A percentile compares a stretch with the other conserved stretches of the same genome.
These are phyloP conservation scores for Phyllotis vaccarum DNA, from an alignment of 2,797 vertebrate species.

Conservation along the genomic window DNA sequence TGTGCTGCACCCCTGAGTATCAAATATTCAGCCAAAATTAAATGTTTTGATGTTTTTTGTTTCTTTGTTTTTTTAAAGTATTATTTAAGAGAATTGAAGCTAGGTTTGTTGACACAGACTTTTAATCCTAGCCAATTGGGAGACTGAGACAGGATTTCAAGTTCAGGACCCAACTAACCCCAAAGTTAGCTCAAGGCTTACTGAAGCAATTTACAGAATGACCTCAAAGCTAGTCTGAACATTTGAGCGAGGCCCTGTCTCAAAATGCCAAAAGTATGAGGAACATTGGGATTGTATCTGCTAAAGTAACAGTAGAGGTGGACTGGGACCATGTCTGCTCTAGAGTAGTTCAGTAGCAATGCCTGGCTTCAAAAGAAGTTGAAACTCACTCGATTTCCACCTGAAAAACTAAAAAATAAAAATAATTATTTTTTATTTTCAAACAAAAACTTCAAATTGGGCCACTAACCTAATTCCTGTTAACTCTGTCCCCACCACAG, in stretches of 20 bases:
- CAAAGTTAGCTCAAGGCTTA: neutral
- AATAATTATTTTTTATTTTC: neutral
- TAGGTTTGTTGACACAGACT: too few relatives aligned
- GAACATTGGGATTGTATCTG: neutral
- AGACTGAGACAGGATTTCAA: neutral
- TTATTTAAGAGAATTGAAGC: too few relatives aligned
- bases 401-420: neutral
- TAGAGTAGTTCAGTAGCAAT: neutral
- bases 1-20: neutral
- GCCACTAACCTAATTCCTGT: neutral
- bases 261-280: neutral
- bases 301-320: neutral
- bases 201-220: neutral
- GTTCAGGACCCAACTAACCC: neutral
- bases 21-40: neutral
- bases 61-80: neutral
- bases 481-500: neutral
- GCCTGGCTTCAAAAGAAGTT: neutral
- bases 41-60: neutral
- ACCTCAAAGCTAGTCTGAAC: neutral
- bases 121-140: neutral
- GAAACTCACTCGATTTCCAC: neutral
- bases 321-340: neutral
- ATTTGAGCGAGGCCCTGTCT: neutral
- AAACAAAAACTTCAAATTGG: conserved; percentile 17